Conservation (phyloP, 1,140 invertebrate genomes). For the Trissolcus basalis region DNA sequence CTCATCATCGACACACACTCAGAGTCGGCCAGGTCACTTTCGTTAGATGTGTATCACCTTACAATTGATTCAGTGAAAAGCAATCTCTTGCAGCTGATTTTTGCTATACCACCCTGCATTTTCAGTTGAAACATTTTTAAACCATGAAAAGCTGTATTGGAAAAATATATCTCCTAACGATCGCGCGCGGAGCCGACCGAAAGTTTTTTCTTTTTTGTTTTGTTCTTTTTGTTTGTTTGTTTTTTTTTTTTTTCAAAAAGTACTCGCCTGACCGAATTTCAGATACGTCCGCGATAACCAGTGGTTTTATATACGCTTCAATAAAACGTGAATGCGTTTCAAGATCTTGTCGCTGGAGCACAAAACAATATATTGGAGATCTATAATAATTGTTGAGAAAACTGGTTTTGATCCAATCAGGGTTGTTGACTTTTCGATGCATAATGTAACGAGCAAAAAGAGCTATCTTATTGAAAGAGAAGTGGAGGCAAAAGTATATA, state of each 20-base stretch:
- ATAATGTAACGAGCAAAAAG: too few relatives aligned
- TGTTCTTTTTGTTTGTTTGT: too few relatives aligned
- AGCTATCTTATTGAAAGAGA: too few relatives aligned
- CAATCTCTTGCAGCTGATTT: too few relatives aligned
- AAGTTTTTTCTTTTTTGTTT: too few relatives aligned
- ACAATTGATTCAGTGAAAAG: conserved; percentile 28
- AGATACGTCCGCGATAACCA: conserved; percentile 24
- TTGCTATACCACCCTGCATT: background rate
- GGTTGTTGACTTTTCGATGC: background rate
- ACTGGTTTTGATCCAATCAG: background rate
- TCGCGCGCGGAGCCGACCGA: too few relatives aligned
- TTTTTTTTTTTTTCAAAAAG: too few relatives aligned
- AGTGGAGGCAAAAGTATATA: too few relatives aligned
- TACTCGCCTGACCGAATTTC: conserved; percentile 15
- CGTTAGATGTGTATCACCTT: background rate
- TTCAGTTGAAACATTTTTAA: too few relatives aligned
- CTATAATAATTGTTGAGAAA: conserved; percentile 14
- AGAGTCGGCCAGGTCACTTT: background rate
- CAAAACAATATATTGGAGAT: background rate
- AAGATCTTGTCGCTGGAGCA: conserved; percentile 11
- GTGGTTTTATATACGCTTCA: conserved; percentile 15
- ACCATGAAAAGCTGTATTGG: too few relatives aligned
- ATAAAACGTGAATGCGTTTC: conserved; percentile 15
- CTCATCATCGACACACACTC: conserved; percentile 16
- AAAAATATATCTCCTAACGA: too few relatives aligned